Evolutionary conservation across 2,113 vertebrate genomes (phyloP).

Genomic region (Campylomormyrus numenius): DNA sequence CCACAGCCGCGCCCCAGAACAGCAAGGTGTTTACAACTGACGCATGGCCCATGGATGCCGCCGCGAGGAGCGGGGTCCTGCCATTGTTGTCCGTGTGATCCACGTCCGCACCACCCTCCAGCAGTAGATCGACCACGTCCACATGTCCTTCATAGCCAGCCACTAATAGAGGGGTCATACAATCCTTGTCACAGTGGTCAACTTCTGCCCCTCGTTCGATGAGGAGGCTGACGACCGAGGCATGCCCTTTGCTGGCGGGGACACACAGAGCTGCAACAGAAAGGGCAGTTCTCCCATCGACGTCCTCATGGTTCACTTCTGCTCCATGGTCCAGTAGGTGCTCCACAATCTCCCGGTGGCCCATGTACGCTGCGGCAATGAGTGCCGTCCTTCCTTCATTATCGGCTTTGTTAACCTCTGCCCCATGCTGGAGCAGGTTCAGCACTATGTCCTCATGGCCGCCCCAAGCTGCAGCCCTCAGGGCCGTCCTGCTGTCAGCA

Average conservation of each 20-base stretch:
- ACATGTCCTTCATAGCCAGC: slow-evolving; percentile 96
- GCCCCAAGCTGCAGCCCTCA: slow-evolving; percentile 92
- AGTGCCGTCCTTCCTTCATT: slow-evolving; percentile 91
- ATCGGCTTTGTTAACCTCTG: slow-evolving; percentile 93
- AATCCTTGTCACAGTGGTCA: slow-evolving; percentile 95
- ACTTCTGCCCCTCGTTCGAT: slow-evolving; percentile 91
- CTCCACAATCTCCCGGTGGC: slow-evolving; percentile 90
- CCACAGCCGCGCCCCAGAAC: slow-evolving; percentile 95
- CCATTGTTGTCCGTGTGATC: slow-evolving; percentile 96
- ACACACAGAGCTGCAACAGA: slow-evolving; percentile 92
- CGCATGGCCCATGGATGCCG: slow-evolving; percentile 95
- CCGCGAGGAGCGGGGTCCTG: slow-evolving; percentile 88
- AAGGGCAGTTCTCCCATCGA: slow-evolving; percentile 86
- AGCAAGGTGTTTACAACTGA: slow-evolving; percentile 88
- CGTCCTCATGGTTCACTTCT: slow-evolving; percentile 89
- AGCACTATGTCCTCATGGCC: slow-evolving; percentile 95
- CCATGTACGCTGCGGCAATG: slow-evolving; percentile 96
- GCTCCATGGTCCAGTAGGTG: slow-evolving; percentile 90
- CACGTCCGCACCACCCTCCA: slow-evolving; percentile 92
- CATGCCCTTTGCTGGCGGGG: slow-evolving; percentile 91
- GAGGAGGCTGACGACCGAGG: slow-evolving; percentile 85
- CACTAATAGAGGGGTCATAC: slow-evolving; percentile 93
- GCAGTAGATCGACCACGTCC: slow-evolving; percentile 88
- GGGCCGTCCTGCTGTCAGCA: slow-evolving; percentile 83
- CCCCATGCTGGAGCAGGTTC: slow-evolving; percentile 89